Percentiles rank a stretch among this genome's conserved stretches.
Evolutionary conservation across 2,113 vertebrate species (phyloP).

Genomic region (Leptobrachium ailaonicum): DNA sequence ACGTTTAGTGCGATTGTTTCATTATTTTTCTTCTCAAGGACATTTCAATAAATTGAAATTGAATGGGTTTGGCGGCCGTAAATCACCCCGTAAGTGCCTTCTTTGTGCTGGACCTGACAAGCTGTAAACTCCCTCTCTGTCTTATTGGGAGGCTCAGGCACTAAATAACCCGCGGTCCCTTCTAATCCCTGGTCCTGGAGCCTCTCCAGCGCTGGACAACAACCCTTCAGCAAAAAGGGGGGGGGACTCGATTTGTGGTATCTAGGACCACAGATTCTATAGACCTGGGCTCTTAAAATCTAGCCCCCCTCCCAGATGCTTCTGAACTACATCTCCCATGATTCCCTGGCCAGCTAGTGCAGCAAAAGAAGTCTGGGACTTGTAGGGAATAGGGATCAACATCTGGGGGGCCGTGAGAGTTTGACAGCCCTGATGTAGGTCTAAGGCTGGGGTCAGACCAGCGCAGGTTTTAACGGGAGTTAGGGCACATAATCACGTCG

Average conservation of each 20-base stretch:
- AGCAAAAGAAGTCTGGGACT: too few relatives aligned
- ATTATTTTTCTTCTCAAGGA: conserved; percentile 32
- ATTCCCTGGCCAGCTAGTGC: too few relatives aligned
- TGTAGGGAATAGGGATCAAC: too few relatives aligned
- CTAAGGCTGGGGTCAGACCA: too few relatives aligned
- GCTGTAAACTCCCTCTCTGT: conserved; percentile 33
- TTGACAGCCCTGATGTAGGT: too few relatives aligned
- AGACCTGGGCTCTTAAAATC: too few relatives aligned
- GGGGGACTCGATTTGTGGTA: too few relatives aligned
- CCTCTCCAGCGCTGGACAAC: not conserved
- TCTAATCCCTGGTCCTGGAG: not conserved
- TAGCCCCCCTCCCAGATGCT: too few relatives aligned
- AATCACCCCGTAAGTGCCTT: conserved; percentile 15
- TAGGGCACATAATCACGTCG: not conserved
- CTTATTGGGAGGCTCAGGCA: conserved; percentile 18
- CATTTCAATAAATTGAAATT: conserved; percentile 25
- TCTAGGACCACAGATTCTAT: not conserved
- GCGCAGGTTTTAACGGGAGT: too few relatives aligned
- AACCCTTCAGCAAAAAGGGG: not conserved
- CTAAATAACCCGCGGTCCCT: conserved; percentile 19
- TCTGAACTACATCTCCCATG: too few relatives aligned
- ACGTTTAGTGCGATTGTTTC: not conserved
- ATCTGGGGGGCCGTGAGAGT: too few relatives aligned
- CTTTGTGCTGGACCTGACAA: conserved; percentile 29
- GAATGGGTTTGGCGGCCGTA: conserved; percentile 18